phyloP scores from a whole-genome alignment of 2,888 invertebrate species.

The Encarsia formosa region DNA sequence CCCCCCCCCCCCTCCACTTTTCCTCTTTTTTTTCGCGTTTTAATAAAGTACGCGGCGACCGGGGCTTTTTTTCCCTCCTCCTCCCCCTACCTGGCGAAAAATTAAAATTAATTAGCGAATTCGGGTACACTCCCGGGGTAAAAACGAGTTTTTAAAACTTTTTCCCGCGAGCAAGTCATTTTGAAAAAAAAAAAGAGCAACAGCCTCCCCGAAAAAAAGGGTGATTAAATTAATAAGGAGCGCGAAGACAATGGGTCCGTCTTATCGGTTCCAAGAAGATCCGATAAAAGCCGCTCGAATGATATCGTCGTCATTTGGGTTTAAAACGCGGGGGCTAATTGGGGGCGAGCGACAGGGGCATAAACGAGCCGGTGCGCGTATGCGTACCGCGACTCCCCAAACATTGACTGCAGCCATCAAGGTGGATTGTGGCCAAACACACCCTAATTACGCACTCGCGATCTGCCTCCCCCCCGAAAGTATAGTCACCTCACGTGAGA shows the following conservation, averaged over 20 bases:
- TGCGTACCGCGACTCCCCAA: conserved; percentile 37
- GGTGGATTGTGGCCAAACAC: conserved; percentile 26
- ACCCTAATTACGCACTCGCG: not conserved
- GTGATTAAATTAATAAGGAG: no score
- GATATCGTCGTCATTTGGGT: no score
- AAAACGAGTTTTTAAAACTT: no score
- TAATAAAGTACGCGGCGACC: not conserved
- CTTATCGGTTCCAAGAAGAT: no score
- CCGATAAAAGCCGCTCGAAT: no score
- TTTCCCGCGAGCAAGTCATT: no score
- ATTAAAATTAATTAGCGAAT: conserved; percentile 13
- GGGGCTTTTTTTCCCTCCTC: not conserved
- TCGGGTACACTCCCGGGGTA: not conserved
- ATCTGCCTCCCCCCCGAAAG: not conserved
- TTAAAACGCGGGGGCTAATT: conserved; percentile 27
- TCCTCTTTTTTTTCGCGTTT: not conserved
- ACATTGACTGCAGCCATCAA: conserved; percentile 47
- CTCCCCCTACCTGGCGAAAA: not conserved
- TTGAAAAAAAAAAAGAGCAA: no score
- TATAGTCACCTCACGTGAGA: no score
- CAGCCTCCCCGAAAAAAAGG: no score
- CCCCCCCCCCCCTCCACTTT: no score
- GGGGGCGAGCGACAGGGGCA: not conserved
- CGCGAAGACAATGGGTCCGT: no score
- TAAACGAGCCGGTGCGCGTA: not conserved